These are phyloP conservation scores for Brachypteracias leptosomus DNA, from an alignment of 2,113 vertebrate genomes.

Conservation along the genomic window DNA sequence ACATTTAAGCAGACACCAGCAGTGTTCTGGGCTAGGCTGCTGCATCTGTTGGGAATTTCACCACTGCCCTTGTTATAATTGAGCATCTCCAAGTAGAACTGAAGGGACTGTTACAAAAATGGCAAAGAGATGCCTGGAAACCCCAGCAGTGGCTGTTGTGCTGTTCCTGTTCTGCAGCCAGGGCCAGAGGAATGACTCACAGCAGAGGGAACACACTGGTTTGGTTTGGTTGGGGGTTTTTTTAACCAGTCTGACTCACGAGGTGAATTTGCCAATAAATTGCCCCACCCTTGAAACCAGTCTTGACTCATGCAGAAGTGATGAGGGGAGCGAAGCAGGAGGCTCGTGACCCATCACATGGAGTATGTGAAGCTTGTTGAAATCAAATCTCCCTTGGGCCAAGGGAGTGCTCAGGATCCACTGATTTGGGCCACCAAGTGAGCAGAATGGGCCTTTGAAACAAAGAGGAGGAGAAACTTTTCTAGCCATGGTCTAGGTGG, in stretches of 20 bases:
- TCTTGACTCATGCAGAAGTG: background rate
- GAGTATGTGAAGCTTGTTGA: accelerated
- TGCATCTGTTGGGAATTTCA: background rate
- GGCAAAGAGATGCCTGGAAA: too few relatives aligned
- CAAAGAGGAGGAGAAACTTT: background rate
- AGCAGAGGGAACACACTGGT: background rate
- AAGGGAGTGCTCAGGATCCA: accelerated
- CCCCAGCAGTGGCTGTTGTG: background rate
- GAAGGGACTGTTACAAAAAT: background rate
- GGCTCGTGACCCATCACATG: accelerated
- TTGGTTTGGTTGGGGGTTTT: background rate
- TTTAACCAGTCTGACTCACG: constrained; percentile 26
- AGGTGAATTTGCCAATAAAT: background rate
- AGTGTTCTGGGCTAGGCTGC: background rate
- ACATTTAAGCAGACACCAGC: accelerated
- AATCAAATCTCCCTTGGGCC: background rate
- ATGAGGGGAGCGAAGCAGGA: background rate
- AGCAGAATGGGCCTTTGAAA: background rate
- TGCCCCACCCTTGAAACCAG: background rate
- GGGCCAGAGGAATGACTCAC: constrained; percentile 5
- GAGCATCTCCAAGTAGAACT: background rate
- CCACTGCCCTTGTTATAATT: background rate
- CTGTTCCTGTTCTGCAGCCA: background rate
- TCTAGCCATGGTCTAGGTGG: accelerated
- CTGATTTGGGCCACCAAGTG: background rate